Conservation (phyloP, 2,888 invertebrate genomes). For the Tenthredo distinguenda region DNA sequence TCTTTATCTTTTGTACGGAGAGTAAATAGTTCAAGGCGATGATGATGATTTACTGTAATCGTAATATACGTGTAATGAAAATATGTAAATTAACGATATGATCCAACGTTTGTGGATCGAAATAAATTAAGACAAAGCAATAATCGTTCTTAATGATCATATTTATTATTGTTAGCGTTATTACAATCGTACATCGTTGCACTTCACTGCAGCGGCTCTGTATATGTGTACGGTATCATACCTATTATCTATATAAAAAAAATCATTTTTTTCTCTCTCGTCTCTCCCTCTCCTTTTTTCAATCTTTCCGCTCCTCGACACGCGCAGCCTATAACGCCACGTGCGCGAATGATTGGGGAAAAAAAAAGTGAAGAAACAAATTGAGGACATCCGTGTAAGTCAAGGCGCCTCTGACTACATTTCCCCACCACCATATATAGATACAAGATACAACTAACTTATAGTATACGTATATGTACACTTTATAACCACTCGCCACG, state of each 20-base stretch:
- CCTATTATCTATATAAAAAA: not conserved
- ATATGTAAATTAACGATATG: too few species aligned
- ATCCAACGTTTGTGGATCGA: not conserved
- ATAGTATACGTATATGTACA: not conserved
- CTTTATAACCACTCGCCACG: not conserved
- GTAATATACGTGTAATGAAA: too few species aligned
- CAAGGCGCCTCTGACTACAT: conserved; percentile 40
- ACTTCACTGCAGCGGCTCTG: too few species aligned
- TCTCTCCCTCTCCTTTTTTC: not conserved
- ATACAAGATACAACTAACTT: not conserved
- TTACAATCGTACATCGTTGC: too few species aligned
- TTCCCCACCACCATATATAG: not conserved
- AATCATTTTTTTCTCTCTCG: not conserved
- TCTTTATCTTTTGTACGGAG: not conserved
- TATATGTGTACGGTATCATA: not conserved
- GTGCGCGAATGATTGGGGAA: conserved; percentile 21
- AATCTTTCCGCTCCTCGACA: conserved; percentile 2
- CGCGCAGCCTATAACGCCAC: conserved; percentile 21
- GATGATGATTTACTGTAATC: not conserved
- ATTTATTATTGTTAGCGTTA: too few species aligned
- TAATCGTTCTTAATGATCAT: too few species aligned
- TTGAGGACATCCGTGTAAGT: conserved; percentile 52
- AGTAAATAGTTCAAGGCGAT: conserved; percentile 23
- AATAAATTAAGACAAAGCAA: not conserved
- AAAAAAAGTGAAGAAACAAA: conserved; percentile 34